Evolutionary conservation across 2,888 invertebrate genomes (phyloP).

Genomic region (Cantharis rustica): DNA sequence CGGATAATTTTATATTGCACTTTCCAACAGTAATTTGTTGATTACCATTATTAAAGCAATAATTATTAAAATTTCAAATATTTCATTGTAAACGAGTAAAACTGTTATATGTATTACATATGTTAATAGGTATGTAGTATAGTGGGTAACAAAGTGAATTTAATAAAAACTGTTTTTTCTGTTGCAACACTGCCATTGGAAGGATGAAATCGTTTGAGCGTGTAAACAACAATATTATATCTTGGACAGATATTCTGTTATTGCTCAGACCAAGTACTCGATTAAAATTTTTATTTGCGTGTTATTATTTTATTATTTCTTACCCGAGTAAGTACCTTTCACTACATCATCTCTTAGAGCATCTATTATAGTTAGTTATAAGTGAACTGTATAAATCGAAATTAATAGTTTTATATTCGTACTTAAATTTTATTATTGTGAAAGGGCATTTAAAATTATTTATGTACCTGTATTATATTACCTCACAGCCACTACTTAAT

Average conservation of each 20-base stretch:
- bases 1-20: no score
- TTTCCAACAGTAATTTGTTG: no score
- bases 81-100: not conserved
- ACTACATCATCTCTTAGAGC: not conserved
- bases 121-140: no score
- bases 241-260: not conserved
- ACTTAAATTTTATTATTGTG: not conserved
- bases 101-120: not conserved
- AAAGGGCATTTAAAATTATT: not conserved
- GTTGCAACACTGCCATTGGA: not conserved
- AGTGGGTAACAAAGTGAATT: not conserved
- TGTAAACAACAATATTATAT: not conserved
- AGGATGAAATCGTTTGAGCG: not conserved
- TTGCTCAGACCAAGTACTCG: not conserved
- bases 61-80: no score
- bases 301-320: not conserved
- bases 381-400: not conserved
- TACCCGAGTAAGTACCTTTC: not conserved
- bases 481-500: conserved; percentile 8
- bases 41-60: no score
- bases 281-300: not conserved
- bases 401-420: not conserved
- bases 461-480: not conserved
- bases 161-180: not conserved
- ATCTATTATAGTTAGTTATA: not conserved